Base-by-base conservation (phyloP, 2,113 vertebrate species). In the Nanorana parkeri region DNA sequence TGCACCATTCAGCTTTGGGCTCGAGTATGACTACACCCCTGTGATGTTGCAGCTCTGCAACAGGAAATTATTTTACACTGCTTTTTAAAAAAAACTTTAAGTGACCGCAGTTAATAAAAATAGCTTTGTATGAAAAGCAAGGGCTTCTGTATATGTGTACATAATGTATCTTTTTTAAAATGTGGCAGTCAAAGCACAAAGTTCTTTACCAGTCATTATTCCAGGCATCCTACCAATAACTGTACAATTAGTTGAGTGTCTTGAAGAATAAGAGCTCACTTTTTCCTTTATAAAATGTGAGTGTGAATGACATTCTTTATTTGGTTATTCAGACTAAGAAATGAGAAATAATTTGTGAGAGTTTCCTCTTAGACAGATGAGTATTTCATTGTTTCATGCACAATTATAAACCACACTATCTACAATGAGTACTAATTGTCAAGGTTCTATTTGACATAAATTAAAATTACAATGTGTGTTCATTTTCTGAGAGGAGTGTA, bases 151-250 rank as follows among this genome's bases (percentile, higher is more conserved):
- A 13, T 23, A 61, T 23, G 21, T 26, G 28, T 65, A 65, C 28
- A 24, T 65, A 24, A 65, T 65, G 23, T 24, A 26, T 24, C 26
- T 47, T 47, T 66, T 28, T 29, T 54, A 66, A 60, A 74, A 65
- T 52, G 24, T 77, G 63, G 19, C 36, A 77, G 24, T 61, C 17
- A 54, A 52, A 52, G 41, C 24, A 28, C 8, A 77, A 65, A 65
- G 41, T 26, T 77, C 41, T 66, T 66, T 77, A 52, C 61, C 47
- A 66, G 61, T 65, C 60, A 66, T 65, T 54, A 65, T 77, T 77
- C 75, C 75, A 77, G 75, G 75, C 75, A 77, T 66, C n/a, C n/a
- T 54, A 47, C 61, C 75, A 77, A 77, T 52, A 77, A 54, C 28
- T n/a, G 26, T 66, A 64, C 41, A 77, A 66, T 77, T 77, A 64